These are phyloP conservation scores for Rhamnusium bicolor DNA, from an alignment of 2,888 invertebrate genomes.

Conservation along the genomic window DNA sequence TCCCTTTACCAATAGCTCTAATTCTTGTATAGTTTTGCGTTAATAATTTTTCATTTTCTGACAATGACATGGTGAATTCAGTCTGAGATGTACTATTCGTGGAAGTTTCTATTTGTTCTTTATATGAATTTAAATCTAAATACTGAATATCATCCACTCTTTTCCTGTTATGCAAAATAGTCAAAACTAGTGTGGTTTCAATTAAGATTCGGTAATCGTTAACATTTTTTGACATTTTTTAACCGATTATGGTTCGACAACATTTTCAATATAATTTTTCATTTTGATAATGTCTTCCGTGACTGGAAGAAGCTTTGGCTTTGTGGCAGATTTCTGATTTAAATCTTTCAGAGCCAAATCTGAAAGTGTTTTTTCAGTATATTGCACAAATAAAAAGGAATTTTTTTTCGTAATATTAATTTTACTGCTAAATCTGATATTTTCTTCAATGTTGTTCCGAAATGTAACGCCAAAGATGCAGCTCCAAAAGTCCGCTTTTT, in stretches of 20 bases:
- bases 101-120: constrained; percentile 19
- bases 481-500: constrained; percentile 44
- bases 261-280: constrained; percentile 51
- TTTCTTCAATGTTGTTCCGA: constrained; percentile 43
- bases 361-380: constrained; percentile 26
- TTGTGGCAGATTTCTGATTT: constrained; percentile 15
- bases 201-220: constrained; percentile 30
- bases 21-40: constrained; percentile 45
- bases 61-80: constrained; percentile 28
- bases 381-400: neutral
- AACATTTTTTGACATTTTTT: constrained; percentile 21
- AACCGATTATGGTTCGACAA: constrained; percentile 34
- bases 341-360: constrained; percentile 31
- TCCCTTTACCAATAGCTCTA: constrained; percentile 39
- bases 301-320: constrained; percentile 24
- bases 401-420: constrained; percentile 43
- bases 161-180: constrained; percentile 47
- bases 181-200: constrained; percentile 42
- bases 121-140: constrained; percentile 39
- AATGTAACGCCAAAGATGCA: constrained; percentile 41
- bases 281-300: constrained; percentile 49
- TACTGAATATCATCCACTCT: too few species aligned
- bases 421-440: constrained; percentile 43
- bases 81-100: constrained; percentile 19
- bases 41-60: constrained; percentile 39